Evolutionary conservation across 2,888 invertebrate genomes (phyloP).

Genomic region (Morinoia aosen): DNA sequence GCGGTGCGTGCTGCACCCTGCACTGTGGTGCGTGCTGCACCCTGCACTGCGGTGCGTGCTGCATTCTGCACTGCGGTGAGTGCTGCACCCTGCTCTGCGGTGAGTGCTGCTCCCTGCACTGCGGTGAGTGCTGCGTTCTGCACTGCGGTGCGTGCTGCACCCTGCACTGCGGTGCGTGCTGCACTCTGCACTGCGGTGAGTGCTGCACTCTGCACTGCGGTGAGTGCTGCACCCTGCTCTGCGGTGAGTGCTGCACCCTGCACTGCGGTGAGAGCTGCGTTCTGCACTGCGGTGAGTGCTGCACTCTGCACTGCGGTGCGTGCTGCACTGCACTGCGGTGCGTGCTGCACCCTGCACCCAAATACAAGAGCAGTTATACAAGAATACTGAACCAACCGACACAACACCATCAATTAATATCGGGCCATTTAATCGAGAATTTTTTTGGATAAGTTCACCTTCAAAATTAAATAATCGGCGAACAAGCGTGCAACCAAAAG

Average conservation of each 20-base stretch:
- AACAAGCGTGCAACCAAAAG: too few species aligned
- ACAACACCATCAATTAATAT: too few species aligned
- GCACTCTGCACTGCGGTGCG: not conserved
- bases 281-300: not conserved
- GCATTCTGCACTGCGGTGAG: not conserved
- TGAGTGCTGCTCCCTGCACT: not conserved
- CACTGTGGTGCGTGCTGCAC: not conserved
- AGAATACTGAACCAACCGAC: too few species aligned
- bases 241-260: not conserved
- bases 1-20: not conserved
- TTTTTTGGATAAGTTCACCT: too few species aligned
- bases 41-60: not conserved
- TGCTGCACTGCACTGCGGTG: not conserved
- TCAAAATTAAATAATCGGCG: too few species aligned
- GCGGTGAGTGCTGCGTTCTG: not conserved
- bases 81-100: not conserved
- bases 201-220: not conserved
- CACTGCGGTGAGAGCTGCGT: not conserved
- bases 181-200: not conserved
- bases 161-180: not conserved
- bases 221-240: not conserved
- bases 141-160: not conserved
- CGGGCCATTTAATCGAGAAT: too few species aligned
- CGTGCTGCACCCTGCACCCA: not conserved
- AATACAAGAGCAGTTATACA: too few species aligned